Evolutionary conservation across 2,113 vertebrate species (phyloP).

Genomic region (Phoxinus phoxinus): DNA sequence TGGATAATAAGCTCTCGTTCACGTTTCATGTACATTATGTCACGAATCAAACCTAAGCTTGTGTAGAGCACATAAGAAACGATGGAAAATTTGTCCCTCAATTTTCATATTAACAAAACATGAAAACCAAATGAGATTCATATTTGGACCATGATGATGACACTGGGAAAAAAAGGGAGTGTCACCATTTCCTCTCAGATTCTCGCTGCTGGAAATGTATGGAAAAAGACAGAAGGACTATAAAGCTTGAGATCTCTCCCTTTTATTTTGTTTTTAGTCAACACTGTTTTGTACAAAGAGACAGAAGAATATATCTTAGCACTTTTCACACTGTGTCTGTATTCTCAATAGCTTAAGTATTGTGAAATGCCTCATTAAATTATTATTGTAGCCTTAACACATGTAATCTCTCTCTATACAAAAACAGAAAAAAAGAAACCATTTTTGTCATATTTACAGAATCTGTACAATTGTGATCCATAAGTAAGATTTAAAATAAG

Average conservation of each 20-base stretch:
- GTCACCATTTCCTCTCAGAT: slow-evolving; percentile 8
- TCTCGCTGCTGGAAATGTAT: neutral
- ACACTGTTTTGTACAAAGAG: slow-evolving; percentile 83
- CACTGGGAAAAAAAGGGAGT: neutral
- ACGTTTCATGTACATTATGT: slow-evolving; percentile 37
- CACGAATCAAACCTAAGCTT: slow-evolving; percentile 3
- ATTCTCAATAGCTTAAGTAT: slow-evolving; percentile 76
- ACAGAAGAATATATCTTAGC: slow-evolving; percentile 83
- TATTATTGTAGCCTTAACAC: slow-evolving; percentile 78
- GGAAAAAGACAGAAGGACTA: slow-evolving; percentile 33
- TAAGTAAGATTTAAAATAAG: slow-evolving; percentile 68
- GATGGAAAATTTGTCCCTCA: neutral
- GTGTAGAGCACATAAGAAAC: neutral
- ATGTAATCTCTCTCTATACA: slow-evolving; percentile 79
- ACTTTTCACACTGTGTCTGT: slow-evolving; percentile 80
- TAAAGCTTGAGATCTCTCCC: slow-evolving; percentile 68
- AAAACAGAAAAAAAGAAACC: slow-evolving; percentile 73
- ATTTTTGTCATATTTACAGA: slow-evolving; percentile 79
- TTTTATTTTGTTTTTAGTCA: slow-evolving; percentile 84
- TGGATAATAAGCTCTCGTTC: slow-evolving; percentile 44
- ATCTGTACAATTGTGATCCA: slow-evolving; percentile 76
- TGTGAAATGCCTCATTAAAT: slow-evolving; percentile 79
- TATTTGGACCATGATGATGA: neutral
- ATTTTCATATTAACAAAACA: neutral
- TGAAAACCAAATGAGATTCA: neutral